Evolutionary conservation across 1,140 invertebrate genomes (phyloP).

Genomic region (Pteromalus puparum): DNA sequence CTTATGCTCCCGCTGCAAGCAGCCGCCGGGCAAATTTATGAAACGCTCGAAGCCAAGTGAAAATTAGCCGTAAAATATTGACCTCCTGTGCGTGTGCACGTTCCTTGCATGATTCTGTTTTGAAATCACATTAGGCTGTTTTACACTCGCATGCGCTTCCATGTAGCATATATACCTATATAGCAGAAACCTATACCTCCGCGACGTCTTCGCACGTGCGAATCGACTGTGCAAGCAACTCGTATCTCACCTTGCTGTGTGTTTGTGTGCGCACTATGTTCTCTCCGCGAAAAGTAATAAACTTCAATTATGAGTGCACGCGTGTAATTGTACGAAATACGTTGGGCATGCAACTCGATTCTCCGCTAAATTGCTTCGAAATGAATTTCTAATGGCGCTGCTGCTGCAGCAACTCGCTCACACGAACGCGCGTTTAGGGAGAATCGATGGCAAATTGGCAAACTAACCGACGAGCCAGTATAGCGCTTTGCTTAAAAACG

Average conservation of each 20-base stretch:
- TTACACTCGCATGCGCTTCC: background rate
- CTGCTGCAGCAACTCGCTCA: background rate
- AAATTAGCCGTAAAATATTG: background rate
- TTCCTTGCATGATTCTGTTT: background rate
- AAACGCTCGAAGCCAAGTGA: background rate
- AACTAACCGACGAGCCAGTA: background rate
- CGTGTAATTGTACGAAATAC: background rate
- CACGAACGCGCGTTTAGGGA: background rate
- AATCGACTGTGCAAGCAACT: background rate
- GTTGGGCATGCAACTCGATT: background rate
- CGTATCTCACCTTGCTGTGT: background rate
- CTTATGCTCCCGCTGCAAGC: too few relatives aligned
- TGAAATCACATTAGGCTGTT: background rate
- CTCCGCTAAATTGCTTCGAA: slow-evolving; percentile 3
- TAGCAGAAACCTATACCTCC: too few relatives aligned
- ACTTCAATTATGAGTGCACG: background rate
- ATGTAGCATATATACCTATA: too few relatives aligned
- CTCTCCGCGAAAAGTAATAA: slow-evolving; percentile 1
- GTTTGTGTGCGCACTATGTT: background rate
- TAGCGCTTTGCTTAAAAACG: background rate
- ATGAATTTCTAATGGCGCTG: background rate
- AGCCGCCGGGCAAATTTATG: background rate
- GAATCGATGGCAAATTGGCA: background rate
- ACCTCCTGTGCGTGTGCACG: background rate
- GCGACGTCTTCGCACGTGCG: background rate